Percentiles rank a stretch among this genome's conserved stretches.
phyloP scores from a whole-genome alignment of 2,113 vertebrate genomes.

The Hemibagrus wyckioides region DNA sequence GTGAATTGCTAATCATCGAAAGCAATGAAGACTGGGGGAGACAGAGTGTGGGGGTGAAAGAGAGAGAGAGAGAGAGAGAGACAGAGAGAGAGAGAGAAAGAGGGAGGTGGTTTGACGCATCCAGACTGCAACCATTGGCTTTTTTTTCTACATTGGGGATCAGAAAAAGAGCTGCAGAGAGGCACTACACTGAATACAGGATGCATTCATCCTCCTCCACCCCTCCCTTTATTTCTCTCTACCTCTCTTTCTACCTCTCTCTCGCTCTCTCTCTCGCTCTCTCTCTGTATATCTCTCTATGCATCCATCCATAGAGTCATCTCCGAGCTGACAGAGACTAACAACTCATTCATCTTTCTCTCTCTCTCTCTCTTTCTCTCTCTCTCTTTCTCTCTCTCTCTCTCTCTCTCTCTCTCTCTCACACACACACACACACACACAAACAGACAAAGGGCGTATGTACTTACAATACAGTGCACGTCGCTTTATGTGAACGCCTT shows the following conservation, averaged over 20 bases:
- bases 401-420: background rate
- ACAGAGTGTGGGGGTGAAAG: constrained; percentile 12
- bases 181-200: constrained; percentile 70
- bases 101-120: constrained; percentile 57
- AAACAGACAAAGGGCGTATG: constrained; percentile 9
- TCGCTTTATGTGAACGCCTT: background rate
- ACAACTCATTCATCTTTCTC: constrained; percentile 26
- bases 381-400: constrained; percentile 4
- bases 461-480: background rate
- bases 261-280: constrained; percentile 29
- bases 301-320: constrained; percentile 17
- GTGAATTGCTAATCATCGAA: constrained; percentile 68
- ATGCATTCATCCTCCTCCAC: constrained; percentile 59
- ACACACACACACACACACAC: constrained; percentile 12
- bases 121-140: constrained; percentile 58
- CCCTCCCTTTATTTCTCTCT: constrained; percentile 38
- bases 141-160: constrained; percentile 55
- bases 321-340: constrained; percentile 11
- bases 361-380: background rate
- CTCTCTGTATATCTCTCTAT: background rate
- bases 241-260: constrained; percentile 45
- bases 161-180: constrained; percentile 68
- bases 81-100: constrained; percentile 16
- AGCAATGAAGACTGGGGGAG: constrained; percentile 28
- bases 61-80: constrained; percentile 45